Conservation (phyloP, 2,113 vertebrate species). For the Ceuthmochares aereus region DNA sequence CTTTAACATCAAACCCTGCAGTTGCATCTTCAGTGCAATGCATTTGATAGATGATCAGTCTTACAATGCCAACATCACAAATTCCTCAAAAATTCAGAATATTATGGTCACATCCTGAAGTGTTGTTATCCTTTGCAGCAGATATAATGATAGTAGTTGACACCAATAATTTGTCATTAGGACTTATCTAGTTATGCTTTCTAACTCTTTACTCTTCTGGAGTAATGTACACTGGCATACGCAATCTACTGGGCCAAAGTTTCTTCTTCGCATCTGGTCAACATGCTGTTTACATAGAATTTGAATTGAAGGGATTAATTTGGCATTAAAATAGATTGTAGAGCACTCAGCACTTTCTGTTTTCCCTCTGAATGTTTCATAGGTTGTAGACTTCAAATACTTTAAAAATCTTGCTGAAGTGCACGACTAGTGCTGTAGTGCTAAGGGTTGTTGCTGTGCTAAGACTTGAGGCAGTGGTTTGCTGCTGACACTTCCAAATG, state of each 20-base stretch:
- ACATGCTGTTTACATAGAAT: not conserved
- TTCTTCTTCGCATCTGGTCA: not conserved
- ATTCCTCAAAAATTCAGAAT: not conserved
- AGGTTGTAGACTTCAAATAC: not conserved
- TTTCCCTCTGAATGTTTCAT: not conserved
- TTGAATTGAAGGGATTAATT: not conserved
- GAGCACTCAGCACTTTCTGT: not conserved
- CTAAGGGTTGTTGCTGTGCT: not conserved
- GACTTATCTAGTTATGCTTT: not conserved
- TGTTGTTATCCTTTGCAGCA: not conserved
- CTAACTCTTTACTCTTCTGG: not conserved
- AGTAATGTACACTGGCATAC: not conserved
- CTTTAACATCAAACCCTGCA: not conserved
- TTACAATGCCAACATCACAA: not conserved
- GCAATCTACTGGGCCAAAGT: not conserved
- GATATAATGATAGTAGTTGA: not conserved
- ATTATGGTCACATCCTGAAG: not conserved
- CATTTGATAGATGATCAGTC: too few species aligned
- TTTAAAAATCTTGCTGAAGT: not conserved
- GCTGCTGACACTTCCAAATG: not conserved
- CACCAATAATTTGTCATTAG: not conserved
- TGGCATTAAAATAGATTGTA: not conserved
- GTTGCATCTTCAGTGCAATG: not conserved
- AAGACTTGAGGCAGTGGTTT: not conserved
- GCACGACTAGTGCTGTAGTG: too few species aligned